Evolutionary conservation across 2,113 vertebrate species (phyloP), one percentile per base, ranked within the genome.

Genomic region (Colius striatus): DNA sequence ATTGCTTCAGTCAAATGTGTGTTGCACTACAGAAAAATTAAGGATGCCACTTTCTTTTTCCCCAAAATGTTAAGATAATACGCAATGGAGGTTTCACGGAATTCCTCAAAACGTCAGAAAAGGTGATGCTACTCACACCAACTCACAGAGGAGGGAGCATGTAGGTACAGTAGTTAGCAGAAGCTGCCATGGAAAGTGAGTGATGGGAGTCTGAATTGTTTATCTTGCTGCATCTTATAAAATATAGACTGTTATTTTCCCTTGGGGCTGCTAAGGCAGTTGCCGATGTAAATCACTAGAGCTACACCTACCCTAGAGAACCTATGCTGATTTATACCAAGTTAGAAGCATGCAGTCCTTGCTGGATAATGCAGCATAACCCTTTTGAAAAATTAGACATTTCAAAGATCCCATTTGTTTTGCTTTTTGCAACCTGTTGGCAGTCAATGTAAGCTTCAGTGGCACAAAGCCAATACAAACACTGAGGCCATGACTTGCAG

Each of bases 371-470:
- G 32, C 47, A 63, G 41, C 48, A 87, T 5, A 55, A 54, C 4
- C 32, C 57, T 95, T 75, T 62, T 27, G 74, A 65, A 68, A 72
- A 67, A 81, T 72, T 27, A 41, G 60, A 72, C 10, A 60, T 93
- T 72, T 78, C 62, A 41, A 65, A 79, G 66, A 75, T 63, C 87
- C 87, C 61, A 51, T 60, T 32, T 27, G n/a, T 36, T 63, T 51
- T 90, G 26, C 61, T 72, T 71, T 94, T 29, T 88, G 58, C 58
- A 88, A 67, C 88, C 75, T 91, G 45, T 87, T 91, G 76, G 90
- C 88, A 0, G 2, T 21, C 51, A 62, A 1, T 22, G 34, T 34
- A 70, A 95, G 73, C 84, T 91, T 47, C 41, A 60, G 41, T 48
- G 84, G 79, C 92, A 68, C 2, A 0, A 50, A 87, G 67, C 77